A percentile compares a stretch with the other conserved stretches of the same genome.
Evolutionary conservation across 2,888 invertebrate species (phyloP).

Genomic region (Laothoe populi): DNA sequence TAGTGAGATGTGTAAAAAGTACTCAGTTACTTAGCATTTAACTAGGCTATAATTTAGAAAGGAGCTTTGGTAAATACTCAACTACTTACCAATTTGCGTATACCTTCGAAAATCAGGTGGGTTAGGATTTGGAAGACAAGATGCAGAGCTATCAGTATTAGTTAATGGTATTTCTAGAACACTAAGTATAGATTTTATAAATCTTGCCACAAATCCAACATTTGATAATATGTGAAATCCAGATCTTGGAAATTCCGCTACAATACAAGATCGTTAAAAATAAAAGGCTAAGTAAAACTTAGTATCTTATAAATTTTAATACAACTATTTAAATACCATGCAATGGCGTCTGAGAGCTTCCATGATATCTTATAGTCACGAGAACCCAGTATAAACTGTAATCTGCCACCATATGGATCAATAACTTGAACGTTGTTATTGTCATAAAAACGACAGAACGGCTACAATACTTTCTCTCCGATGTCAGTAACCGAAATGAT

Average conservation of each 20-base stretch:
- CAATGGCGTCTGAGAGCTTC: constrained; percentile 55
- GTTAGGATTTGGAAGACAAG: constrained; percentile 91
- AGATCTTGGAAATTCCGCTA: constrained; percentile 56
- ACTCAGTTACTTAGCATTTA: too few species aligned
- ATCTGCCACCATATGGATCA: constrained; percentile 90
- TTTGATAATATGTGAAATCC: constrained; percentile 59
- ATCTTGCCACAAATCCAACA: constrained; percentile 55
- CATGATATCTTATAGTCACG: constrained; percentile 67
- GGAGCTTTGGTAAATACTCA: not conserved
- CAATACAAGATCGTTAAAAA: constrained; percentile 32
- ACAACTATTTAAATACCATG: constrained; percentile 45
- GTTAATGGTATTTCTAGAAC: constrained; percentile 56
- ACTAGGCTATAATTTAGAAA: too few species aligned
- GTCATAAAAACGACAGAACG: constrained; percentile 85
- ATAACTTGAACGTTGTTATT: constrained; percentile 88
- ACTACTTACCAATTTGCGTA: constrained; percentile 83
- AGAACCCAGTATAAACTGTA: constrained; percentile 93
- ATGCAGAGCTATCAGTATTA: constrained; percentile 33
- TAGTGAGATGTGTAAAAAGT: too few species aligned
- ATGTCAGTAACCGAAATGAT: constrained; percentile 84
- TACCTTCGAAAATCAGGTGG: constrained; percentile 88
- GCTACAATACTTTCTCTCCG: constrained; percentile 84
- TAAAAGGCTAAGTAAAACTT: not conserved
- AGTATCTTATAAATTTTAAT: not conserved
- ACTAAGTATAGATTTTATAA: constrained; percentile 56